Evolutionary conservation across 2,797 vertebrate genomes (phyloP).

Genomic region (Halcyon badia): DNA sequence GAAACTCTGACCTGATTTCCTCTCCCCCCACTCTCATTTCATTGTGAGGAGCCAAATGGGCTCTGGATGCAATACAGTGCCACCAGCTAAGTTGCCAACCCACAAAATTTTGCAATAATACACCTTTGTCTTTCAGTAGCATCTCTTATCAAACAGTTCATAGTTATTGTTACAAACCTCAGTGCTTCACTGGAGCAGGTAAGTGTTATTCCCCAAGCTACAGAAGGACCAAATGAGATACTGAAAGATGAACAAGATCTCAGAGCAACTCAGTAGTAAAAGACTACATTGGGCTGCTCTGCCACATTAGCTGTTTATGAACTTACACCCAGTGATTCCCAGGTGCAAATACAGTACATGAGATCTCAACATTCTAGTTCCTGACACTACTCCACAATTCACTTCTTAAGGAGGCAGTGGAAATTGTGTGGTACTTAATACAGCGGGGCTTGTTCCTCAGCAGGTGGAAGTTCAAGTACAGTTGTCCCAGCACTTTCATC

Average conservation of each 20-base stretch:
- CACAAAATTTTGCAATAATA: slow-evolving; percentile 54
- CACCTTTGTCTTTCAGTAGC: slow-evolving; percentile 27
- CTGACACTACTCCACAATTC: neutral
- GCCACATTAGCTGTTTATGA: neutral
- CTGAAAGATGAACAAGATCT: slow-evolving; percentile 32
- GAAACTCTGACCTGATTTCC: slow-evolving; percentile 74
- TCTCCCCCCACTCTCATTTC: slow-evolving; percentile 61
- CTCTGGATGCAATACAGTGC: slow-evolving; percentile 18
- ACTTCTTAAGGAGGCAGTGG: neutral
- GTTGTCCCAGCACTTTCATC: neutral
- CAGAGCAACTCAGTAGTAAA: neutral
- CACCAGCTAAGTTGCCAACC: slow-evolving; percentile 32
- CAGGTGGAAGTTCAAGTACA: neutral
- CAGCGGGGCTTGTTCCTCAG: neutral
- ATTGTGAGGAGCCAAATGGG: slow-evolving; percentile 28
- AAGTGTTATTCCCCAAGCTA: slow-evolving; percentile 22
- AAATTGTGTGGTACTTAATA: neutral
- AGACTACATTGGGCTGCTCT: neutral
- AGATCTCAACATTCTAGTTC: neutral
- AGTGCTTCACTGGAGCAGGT: neutral
- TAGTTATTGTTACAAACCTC: slow-evolving; percentile 43
- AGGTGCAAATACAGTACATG: neutral
- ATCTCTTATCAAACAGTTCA: slow-evolving; percentile 30
- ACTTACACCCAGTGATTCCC: neutral
- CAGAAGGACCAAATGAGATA: slow-evolving; percentile 17